Evolutionary conservation across 2,113 vertebrate genomes (phyloP), one percentile per base, ranked within the genome.

Genomic region (Protobothrops flavoviridis): DNA sequence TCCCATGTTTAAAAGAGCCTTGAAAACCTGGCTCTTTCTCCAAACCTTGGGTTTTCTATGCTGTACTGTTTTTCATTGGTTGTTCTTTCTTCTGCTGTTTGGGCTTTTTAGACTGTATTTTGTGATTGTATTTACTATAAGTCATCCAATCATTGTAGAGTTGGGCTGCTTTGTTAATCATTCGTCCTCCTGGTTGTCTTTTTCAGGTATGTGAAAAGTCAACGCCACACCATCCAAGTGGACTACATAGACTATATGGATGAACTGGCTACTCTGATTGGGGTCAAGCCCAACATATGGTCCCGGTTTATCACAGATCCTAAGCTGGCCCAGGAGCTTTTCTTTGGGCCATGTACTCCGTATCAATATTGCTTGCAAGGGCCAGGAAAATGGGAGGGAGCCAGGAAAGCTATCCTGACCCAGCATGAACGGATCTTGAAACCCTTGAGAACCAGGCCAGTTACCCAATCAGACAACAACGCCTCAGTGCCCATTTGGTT

Each of bases 201-300:
- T 15, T 94, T 39, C 93, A 97, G 97, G 93, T 98, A 97, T 0
- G 96, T 97, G 93, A 95, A 59, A 87, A 97, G 97, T 85, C 96
- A 2, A 85, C 95, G 98, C 59, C 98, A 99, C 97, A 99, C 99
- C 52, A 98, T 99, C 95, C 98, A 99, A 90, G 98, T 99, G 59
- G 98, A 99, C 88, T 98, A 98, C 8, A 0, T 98, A 1, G 52
- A 85, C 0, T 99, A 99, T 97, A 98, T 98, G 98, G 98, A 99
- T 0, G 98, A 99, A 91, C 74, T 99, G 2, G 98, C 98, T 74
- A 57, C 91, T 50, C 95, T 97, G 93, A 85, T 98, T 26, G 98
- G 98, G 0, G 98, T 98, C 53, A 95, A 94, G 89, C 98, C 98
- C 96, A 97, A 29, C 39, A 0, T 98, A 53, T 39, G 93, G 0